Percentiles rank a stretch among this genome's conserved stretches.
phyloP scores from a whole-genome alignment of 64 coral and sea anemone species.

The Platygyra sinensis region DNA sequence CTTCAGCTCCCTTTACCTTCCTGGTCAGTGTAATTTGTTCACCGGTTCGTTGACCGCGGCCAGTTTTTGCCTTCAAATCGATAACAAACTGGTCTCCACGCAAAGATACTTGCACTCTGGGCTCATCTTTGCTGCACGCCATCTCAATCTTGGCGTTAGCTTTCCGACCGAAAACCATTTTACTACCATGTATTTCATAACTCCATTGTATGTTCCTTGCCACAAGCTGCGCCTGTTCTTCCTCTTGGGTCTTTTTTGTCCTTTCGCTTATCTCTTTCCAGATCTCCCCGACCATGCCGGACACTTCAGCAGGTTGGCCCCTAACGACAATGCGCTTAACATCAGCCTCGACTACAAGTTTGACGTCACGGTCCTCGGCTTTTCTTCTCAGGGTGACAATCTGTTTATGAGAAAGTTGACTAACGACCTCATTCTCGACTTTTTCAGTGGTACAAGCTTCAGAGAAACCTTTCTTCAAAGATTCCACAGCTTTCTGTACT shows the following conservation, averaged over 20 bases:
- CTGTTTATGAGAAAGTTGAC: conserved; percentile 28
- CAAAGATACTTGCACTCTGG: not conserved
- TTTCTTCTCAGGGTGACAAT: conserved; percentile 15
- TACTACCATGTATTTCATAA: conserved; percentile 7
- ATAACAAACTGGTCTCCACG: conserved; percentile 11
- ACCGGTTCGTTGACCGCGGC: not conserved
- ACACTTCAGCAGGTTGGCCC: conserved; percentile 55
- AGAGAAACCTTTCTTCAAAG: conserved; percentile 36
- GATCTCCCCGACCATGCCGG: conserved; percentile 41
- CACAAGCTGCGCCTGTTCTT: conserved; percentile 3
- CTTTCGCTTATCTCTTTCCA: conserved; percentile 30
- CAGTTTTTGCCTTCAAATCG: conserved; percentile 23
- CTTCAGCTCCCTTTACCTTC: not conserved
- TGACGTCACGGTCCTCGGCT: conserved; percentile 54
- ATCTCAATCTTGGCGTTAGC: not conserved
- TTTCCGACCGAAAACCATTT: not conserved
- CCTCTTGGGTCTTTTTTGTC: conserved; percentile 27
- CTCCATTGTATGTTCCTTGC: conserved; percentile 26
- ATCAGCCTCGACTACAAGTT: conserved; percentile 28
- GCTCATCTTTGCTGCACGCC: not conserved
- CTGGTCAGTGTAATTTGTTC: not conserved
- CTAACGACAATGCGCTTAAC: conserved; percentile 43
- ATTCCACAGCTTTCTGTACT: not conserved
- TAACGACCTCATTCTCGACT: conserved; percentile 27
- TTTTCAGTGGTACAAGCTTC: conserved; percentile 29